A percentile compares a stretch with the other conserved stretches of the same genome.
phyloP scores from a whole-genome alignment of 1,140 invertebrate species.

The Zaprionus tsacasi region DNA sequence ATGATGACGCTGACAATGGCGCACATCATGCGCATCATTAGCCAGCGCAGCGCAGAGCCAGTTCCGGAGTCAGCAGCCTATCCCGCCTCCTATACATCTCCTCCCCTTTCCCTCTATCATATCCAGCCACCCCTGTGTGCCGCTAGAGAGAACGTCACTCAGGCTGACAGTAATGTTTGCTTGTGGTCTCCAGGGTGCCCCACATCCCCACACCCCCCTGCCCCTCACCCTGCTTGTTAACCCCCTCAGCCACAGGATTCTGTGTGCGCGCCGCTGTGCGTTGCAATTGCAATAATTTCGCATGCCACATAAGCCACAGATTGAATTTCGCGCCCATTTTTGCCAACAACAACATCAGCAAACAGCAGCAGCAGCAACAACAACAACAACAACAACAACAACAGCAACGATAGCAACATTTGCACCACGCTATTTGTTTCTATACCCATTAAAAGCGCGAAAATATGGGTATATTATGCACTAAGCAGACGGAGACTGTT shows the following conservation, averaged over 20 bases:
- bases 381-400: neutral
- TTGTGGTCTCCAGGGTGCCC: slow-evolving; percentile 6
- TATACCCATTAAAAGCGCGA: neutral
- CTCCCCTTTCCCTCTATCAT: neutral
- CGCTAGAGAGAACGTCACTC: slow-evolving; percentile 16
- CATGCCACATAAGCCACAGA: slow-evolving; percentile 16
- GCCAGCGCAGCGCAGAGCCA: slow-evolving; percentile 20
- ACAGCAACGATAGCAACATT: slow-evolving; percentile 3
- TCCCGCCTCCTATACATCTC: neutral
- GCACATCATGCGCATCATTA: slow-evolving; percentile 60
- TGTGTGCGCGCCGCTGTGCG: neutral
- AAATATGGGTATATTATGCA: neutral
- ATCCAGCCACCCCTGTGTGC: neutral
- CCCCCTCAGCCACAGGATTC: neutral
- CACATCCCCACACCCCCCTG: neutral
- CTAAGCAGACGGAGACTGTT: neutral
- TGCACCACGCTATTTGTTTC: slow-evolving; percentile 1
- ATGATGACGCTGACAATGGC: slow-evolving; percentile 49
- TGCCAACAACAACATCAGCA: neutral
- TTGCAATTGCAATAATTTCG: slow-evolving; percentile 40
- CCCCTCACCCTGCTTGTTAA: too few relatives aligned
- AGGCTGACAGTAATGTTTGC: slow-evolving; percentile 39
- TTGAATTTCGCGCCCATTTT: slow-evolving; percentile 35
- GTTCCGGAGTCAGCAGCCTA: slow-evolving; percentile 9
- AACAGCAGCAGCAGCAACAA: neutral